Percentiles rank a stretch among this genome's conserved stretches.
phyloP scores from a whole-genome alignment of 2,113 vertebrate genomes.

The Pogona vitticeps region DNA sequence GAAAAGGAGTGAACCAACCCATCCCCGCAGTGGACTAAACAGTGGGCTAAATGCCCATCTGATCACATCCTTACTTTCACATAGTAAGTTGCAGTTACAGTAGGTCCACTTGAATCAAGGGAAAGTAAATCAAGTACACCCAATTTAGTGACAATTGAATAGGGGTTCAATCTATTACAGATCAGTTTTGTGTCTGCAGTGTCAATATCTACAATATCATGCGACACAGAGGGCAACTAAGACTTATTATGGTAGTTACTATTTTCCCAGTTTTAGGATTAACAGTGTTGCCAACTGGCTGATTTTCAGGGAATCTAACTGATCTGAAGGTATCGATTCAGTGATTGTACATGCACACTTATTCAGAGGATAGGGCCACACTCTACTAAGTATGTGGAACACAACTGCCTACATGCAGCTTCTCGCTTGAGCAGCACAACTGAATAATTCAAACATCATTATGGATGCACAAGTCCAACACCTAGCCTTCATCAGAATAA shows the following conservation, averaged over 20 bases:
- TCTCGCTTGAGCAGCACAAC: neutral
- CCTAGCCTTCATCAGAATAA: constrained; percentile 6
- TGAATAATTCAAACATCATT: neutral
- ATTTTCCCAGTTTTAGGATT: constrained; percentile 58
- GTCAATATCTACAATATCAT: constrained; percentile 37
- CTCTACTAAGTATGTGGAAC: no score
- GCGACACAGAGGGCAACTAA: constrained; percentile 51
- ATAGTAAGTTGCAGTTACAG: neutral
- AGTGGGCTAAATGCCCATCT: no score
- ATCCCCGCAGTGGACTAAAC: no score
- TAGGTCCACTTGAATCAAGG: neutral
- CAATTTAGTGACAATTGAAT: neutral
- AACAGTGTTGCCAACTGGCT: neutral
- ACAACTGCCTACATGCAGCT: neutral
- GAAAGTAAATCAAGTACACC: no score
- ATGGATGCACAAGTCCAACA: neutral
- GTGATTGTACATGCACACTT: neutral
- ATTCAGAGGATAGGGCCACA: neutral
- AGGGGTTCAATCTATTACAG: constrained; percentile 44
- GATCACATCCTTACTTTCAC: neutral
- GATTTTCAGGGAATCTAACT: neutral
- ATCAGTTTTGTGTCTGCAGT: constrained; percentile 31
- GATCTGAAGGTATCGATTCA: neutral
- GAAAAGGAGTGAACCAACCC: no score
- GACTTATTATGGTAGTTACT: constrained; percentile 44